Evolutionary conservation across 2,797 vertebrate genomes (phyloP), one percentile per base, ranked within the genome.

Genomic region (Halcyon chelicuti): DNA sequence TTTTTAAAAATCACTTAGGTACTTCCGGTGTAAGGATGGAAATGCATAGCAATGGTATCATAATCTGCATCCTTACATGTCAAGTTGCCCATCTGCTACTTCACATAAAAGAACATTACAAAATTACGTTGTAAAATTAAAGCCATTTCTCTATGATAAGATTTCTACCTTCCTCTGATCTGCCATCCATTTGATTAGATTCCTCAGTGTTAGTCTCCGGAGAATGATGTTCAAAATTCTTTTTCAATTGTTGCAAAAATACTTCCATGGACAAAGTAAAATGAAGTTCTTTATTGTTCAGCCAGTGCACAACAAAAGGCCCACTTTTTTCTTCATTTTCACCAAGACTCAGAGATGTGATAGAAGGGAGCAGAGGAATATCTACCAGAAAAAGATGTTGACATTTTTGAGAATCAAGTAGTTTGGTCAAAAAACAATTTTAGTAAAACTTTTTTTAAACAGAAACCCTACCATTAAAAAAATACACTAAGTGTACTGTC

Each of bases 201-300:
- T 98, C 98, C 81, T 99, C 98, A 74, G 68, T 88, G 55, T 89
- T 98, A 75, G 92, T 77, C 58, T 98, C 99, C 47, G 97, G 96
- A 35, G 96, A 98, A 70, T 98, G 98, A 47, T 99, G 98, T 66
- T 99, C 99, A 96, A 99, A 97, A 96, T 92, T 99, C 96, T 98
- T 98, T 94, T 97, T 98, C 87, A 99, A 98, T 91, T 99, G 99
- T 97, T 99, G 99, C 87, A 99, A 97, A 96, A 99, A 99, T 76
- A 99, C 99, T 94, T 99, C 99, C 99, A 99, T 99, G 37, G 99
- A 99, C 93, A 99, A 98, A 21, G 99, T 99, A 97, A 99, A 99
- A 96, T 99, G 98, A 89, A 99, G 98, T 96, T 99, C 99, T 97
- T 99, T 99, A 96, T 99, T 99, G 95, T 99, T 99, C 76, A 99